A percentile compares a stretch with the other conserved stretches of the same genome.
Conservation (phyloP, 2,113 vertebrate species). For the Pluvianellus socialis region DNA sequence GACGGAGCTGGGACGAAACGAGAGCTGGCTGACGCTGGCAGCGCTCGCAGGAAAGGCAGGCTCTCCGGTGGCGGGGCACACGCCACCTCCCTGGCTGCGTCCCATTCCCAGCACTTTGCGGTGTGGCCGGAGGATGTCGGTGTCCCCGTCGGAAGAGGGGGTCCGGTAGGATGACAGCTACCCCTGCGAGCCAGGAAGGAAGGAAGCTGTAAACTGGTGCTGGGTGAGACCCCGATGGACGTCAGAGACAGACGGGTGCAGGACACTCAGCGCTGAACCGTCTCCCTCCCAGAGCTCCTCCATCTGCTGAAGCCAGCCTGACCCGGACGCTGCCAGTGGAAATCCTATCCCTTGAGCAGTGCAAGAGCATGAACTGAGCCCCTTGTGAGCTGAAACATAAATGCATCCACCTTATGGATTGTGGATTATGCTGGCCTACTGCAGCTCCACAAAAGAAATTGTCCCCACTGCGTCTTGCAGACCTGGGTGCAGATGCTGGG, state of each 20-base stretch:
- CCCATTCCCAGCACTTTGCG: rapidly evolving
- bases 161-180: not conserved
- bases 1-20: not conserved
- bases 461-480: not conserved
- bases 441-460: not conserved
- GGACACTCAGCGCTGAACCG: not conserved
- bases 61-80: not conserved
- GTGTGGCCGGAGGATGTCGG: rapidly evolving
- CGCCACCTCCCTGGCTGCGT: not conserved
- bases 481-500: not conserved
- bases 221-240: not conserved
- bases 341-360: not conserved
- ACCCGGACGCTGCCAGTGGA: not conserved
- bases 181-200: not conserved
- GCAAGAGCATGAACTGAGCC: not conserved
- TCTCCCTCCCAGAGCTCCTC: not conserved
- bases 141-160: not conserved
- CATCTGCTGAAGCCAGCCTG: not conserved
- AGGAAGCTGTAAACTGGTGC: not conserved
- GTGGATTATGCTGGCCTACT: not conserved
- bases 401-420: not conserved
- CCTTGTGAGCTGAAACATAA: not conserved
- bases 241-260: not conserved
- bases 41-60: not conserved
- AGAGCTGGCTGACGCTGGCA: not conserved